Base-by-base conservation (phyloP, 2,797 vertebrate species). In the Oryzias sinensis region DNA sequence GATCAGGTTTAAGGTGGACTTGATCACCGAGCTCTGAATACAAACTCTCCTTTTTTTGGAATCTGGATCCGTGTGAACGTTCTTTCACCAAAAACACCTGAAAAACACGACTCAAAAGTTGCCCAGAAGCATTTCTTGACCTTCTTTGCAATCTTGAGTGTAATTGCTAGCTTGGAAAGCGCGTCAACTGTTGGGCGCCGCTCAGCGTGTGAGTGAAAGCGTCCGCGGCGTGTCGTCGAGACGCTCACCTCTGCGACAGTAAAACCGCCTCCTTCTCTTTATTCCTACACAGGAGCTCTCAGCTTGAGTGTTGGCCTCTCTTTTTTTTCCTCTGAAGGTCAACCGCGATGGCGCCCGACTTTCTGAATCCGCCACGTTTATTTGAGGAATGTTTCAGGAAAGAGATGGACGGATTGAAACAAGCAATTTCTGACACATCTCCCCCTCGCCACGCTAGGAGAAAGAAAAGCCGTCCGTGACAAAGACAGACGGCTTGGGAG, bases 221-320 rank as follows among this genome's bases (percentile, higher is more conserved):
- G 29, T 57, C 14, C 43, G 24, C 17, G 47, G 15, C 44, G 43
- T 53, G 29, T 5, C 7, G 56, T 29, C 1, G 6, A 61, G 53
- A 59, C 63, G 74, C 74, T 82, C 68, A 79, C 71, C 76, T 80
- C 59, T 65, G 49, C 57, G 18, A 25, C 20, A 56, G 53, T 65
- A 22, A 62, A 64, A 53, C 43, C 59, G 41, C 56, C 51, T 8
- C 59, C 59, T 51, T 62, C 72, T 73, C 66, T 62, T 65, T 73
- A 75, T 81, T 76, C 61, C 49, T 56, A 41, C 8, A 33, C 62
- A 64, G 76, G 75, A 77, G 72, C 64, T 63, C 79, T 82, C 82
- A 69, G 78, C 75, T 70, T 65, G 82, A 83, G 76, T 61, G 74
- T 62, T 53, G 60, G 83, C 77, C 68, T 60, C 61, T 61, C 29